Percentiles rank a stretch among this genome's conserved stretches.
phyloP scores from a whole-genome alignment of 2,888 invertebrate species.

The Macaria notata region DNA sequence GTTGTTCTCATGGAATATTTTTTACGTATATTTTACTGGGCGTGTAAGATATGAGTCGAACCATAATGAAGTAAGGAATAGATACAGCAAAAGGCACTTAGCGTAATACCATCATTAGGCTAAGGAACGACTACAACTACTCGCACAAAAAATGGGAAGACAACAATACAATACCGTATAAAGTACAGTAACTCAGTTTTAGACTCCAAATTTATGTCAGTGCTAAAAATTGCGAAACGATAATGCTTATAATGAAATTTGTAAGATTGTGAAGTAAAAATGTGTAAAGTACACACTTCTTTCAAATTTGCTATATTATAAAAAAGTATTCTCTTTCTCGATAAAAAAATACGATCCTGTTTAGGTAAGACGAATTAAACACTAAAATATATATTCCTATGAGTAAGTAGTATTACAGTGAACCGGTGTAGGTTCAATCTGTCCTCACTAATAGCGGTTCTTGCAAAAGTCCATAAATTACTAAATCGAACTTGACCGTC shows the following conservation, averaged over 20 bases:
- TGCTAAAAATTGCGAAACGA: too few relatives aligned
- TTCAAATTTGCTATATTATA: too few relatives aligned
- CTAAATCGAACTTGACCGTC: conserved; percentile 29
- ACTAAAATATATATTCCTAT: too few relatives aligned
- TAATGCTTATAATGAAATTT: too few relatives aligned
- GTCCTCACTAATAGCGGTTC: conserved; percentile 16
- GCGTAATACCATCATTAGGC: conserved; percentile 31
- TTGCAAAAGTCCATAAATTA: conserved; percentile 24
- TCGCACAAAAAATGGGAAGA: conserved; percentile 24
- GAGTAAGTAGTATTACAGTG: conserved; percentile 5
- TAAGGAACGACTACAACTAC: too few relatives aligned
- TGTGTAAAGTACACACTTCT: too few relatives aligned
- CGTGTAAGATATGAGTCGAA: conserved; percentile 19
- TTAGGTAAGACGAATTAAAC: too few relatives aligned
- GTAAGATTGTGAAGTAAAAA: too few relatives aligned
- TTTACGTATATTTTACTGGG: too few relatives aligned
- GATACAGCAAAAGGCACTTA: conserved; percentile 31
- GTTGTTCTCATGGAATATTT: too few relatives aligned
- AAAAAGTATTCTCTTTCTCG: too few relatives aligned
- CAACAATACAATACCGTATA: conserved; percentile 23
- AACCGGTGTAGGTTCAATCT: neutral
- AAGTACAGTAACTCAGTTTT: conserved; percentile 11
- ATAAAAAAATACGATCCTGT: too few relatives aligned
- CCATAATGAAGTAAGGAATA: conserved; percentile 34
- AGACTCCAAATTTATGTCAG: neutral